Conservation (phyloP, 2,797 vertebrate genomes). For the Leuciscus waleckii region DNA sequence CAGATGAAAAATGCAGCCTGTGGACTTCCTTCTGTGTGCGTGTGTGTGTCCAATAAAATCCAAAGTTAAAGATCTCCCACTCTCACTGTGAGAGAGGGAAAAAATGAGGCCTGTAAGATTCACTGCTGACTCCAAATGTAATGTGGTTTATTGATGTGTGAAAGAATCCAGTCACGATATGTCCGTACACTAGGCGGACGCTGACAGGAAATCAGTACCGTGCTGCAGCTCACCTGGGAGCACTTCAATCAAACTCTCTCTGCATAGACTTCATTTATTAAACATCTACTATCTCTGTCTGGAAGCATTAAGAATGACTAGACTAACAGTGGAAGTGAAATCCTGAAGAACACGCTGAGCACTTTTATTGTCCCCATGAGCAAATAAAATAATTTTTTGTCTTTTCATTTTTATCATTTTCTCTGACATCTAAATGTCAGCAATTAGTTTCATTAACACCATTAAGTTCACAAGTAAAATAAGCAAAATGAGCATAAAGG, state of each 20-base stretch:
- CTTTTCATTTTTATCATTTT: neutral
- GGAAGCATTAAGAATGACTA: constrained; percentile 20
- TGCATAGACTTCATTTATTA: constrained; percentile 28
- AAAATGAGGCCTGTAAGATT: neutral
- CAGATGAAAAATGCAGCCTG: constrained; percentile 6
- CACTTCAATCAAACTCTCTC: constrained; percentile 37
- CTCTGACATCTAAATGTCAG: neutral
- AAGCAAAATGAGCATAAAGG: neutral
- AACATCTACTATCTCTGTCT: constrained; percentile 14
- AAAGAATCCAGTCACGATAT: constrained; percentile 31
- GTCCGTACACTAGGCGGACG: constrained; percentile 3
- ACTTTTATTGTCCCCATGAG: neutral
- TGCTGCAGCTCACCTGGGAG: constrained; percentile 13
- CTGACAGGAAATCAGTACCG: constrained; percentile 37
- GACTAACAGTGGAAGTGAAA: neutral
- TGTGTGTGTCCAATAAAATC: neutral
- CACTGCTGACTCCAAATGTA: constrained; percentile 22
- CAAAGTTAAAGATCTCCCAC: neutral
- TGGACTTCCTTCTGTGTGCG: neutral
- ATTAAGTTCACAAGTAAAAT: too few species aligned
- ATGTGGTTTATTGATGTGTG: constrained; percentile 22
- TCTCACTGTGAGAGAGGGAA: neutral
- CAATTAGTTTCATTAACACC: neutral
- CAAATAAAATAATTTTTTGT: neutral
- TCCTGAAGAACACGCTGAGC: neutral